Conservation (phyloP, 2,888 invertebrate species). For the Junonia oenone region DNA sequence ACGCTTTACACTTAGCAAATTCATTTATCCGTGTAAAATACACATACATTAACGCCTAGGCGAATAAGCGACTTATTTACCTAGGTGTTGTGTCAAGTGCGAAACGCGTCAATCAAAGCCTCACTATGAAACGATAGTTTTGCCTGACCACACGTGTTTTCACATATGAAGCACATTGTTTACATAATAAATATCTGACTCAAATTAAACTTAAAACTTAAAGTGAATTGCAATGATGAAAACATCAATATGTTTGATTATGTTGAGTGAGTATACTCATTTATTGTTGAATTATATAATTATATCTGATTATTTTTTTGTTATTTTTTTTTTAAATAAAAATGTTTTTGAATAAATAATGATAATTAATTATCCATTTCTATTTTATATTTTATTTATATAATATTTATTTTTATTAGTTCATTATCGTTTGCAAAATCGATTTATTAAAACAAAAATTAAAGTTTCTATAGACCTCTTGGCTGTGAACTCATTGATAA, state of each 20-base stretch:
- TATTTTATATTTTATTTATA: too few relatives aligned
- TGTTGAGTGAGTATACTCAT: background rate
- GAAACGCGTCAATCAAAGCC: background rate
- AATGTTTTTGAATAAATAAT: too few relatives aligned
- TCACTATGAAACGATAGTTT: conserved; percentile 1
- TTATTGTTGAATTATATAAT: background rate
- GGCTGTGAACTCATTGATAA: too few relatives aligned
- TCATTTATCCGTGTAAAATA: background rate
- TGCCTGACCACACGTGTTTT: conserved; percentile 1
- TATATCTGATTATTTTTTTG: background rate
- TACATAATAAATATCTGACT: background rate
- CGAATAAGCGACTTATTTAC: background rate
- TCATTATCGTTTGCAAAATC: too few relatives aligned
- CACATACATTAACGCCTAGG: too few relatives aligned
- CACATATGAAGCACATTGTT: background rate
- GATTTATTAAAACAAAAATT: too few relatives aligned
- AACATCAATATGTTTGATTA: conserved; percentile 1
- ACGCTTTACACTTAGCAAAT: conserved; percentile 1
- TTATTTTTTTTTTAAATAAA: too few relatives aligned
- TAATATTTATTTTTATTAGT: too few relatives aligned
- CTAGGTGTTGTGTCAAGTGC: conserved; percentile 2
- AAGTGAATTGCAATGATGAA: conserved; percentile 1
- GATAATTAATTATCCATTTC: too few relatives aligned
- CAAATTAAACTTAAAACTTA: too few relatives aligned
- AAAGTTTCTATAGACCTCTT: too few relatives aligned